These are phyloP conservation scores for Amazona ochrocephala DNA, from an alignment of 2,797 vertebrate species.

Conservation along the genomic window DNA sequence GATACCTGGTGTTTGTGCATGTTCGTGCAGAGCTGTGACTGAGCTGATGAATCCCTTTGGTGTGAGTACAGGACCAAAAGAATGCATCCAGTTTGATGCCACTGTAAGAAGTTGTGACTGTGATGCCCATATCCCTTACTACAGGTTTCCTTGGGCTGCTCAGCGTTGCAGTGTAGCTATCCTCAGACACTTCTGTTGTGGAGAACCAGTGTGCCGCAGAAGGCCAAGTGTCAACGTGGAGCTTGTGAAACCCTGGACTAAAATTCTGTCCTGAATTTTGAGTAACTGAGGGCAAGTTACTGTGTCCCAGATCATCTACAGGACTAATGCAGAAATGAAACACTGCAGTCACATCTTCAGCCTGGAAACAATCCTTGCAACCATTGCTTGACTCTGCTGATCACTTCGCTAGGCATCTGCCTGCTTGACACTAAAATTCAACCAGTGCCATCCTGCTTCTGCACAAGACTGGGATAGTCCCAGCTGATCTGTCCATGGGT, in stretches of 20 bases:
- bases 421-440: background rate
- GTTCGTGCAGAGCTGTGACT: background rate
- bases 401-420: background rate
- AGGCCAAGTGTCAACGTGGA: background rate
- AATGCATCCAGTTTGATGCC: background rate
- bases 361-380: background rate
- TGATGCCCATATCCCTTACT: background rate
- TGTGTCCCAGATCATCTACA: background rate
- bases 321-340: background rate
- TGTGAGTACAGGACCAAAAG: background rate
- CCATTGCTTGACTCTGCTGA: background rate
- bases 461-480: background rate
- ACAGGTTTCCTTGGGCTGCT: background rate
- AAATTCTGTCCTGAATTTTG: background rate
- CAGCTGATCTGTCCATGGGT: background rate
- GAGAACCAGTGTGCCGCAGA: background rate
- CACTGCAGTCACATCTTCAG: background rate
- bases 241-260: background rate
- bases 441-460: background rate
- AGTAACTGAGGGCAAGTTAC: background rate
- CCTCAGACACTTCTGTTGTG: background rate
- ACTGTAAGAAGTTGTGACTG: background rate
- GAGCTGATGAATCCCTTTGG: background rate
- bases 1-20: background rate
- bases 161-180: background rate